A percentile compares a stretch with the other conserved stretches of the same genome.
These are phyloP conservation scores for Emydoidea blandingii DNA, from an alignment of 2,797 vertebrate species.

Conservation along the genomic window DNA sequence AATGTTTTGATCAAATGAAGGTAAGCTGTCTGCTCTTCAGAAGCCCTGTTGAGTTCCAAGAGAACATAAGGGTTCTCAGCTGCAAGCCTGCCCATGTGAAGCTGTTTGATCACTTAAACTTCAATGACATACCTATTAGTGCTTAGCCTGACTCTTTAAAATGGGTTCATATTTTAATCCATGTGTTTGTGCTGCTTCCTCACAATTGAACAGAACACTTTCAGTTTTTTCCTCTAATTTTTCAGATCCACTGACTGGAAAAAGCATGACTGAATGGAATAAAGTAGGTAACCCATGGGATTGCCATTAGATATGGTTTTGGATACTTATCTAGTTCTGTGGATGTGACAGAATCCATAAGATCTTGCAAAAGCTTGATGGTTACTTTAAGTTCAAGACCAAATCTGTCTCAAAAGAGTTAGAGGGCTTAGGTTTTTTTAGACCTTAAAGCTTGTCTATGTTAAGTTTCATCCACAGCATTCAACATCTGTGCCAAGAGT, in stretches of 20 bases:
- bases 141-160: neutral
- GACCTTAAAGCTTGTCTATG: neutral
- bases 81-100: neutral
- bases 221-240: neutral
- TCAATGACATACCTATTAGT: neutral
- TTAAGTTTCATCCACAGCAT: neutral
- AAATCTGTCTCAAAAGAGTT: neutral
- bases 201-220: neutral
- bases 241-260: neutral
- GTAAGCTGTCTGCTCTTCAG: neutral
- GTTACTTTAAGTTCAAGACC: neutral
- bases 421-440: neutral
- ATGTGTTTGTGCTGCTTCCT: neutral
- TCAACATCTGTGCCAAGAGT: neutral
- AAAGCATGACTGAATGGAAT: neutral
- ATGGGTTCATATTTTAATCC: neutral
- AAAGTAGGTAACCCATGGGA: neutral
- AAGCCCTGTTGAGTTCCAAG: neutral
- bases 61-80: neutral
- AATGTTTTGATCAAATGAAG: neutral
- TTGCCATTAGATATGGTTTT: neutral
- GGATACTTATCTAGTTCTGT: neutral
- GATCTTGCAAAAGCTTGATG: neutral
- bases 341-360: neutral
- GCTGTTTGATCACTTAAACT: neutral